Base-by-base conservation (phyloP, 2,888 invertebrate species). In the Cerastoderma edule region DNA sequence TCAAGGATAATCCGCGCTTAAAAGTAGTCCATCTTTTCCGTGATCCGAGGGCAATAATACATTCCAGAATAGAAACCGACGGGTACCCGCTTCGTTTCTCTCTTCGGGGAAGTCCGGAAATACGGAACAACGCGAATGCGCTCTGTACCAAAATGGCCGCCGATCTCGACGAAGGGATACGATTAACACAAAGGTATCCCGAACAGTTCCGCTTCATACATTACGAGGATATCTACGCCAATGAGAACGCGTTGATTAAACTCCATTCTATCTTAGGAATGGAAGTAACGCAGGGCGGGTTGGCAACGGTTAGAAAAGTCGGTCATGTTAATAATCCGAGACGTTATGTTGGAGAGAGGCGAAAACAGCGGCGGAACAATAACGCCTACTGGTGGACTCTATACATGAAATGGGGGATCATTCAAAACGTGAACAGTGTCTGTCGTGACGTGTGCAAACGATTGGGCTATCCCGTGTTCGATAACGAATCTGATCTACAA, bases 1-100 rank as follows among this genome's bases (percentile, higher is more conserved):
- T 81, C 13, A 57, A 39, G 24, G 56, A 53, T 10, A 69, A 72
- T 57, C 75, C 75, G 3, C 44, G 50, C 27, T 57, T 81, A 8
- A 75, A 75, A 65, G 50, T 81, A 16, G 35, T 81, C 22, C 80
- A 81, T 60, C 54, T 81, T 16, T 72, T 78, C 24, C 60, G 80
- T 24, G 80, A 81, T 60, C 80, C 80, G 24, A 72, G 80, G 24
- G 77, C 80, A 28, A 68, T 81, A 13, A 75, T 81, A 28, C 53
- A 81, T 53, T 78, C 77, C 6, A 48, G 80, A n/a, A 63, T 72
- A 53, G 70, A 75, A 27, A 75, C 80, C 0, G 54, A 64, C 46
- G 72, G 72, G 28, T 75, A 81, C 67, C 77, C 80, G 5, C 28
- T 78, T 10, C 30, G 46, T 0, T 44, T 53, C 8, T 32, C 27